These are phyloP conservation scores for Polymixis lichenea DNA, from an alignment of 2,888 invertebrate genomes.

Conservation along the genomic window DNA sequence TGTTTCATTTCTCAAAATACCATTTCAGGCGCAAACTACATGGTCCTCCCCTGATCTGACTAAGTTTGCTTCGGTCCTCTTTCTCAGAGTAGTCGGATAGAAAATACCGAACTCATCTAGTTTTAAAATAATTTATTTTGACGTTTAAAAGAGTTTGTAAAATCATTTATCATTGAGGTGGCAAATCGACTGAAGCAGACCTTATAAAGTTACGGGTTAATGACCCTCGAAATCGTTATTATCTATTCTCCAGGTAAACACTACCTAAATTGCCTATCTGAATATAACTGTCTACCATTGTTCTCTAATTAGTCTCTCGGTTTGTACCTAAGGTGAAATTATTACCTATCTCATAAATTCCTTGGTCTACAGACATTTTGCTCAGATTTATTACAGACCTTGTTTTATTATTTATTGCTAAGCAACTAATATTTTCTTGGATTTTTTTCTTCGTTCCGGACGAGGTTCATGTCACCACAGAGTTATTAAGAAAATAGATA, in stretches of 20 bases:
- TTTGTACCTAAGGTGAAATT: conserved; percentile 38
- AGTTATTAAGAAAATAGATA: background rate
- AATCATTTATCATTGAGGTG: too few species aligned
- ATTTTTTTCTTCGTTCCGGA: conserved; percentile 21
- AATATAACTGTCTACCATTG: background rate
- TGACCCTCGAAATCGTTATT: background rate
- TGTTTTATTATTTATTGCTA: conserved; percentile 60
- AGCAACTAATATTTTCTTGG: conserved; percentile 45
- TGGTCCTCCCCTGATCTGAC: too few species aligned
- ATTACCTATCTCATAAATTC: conserved; percentile 61
- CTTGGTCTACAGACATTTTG: conserved; percentile 38
- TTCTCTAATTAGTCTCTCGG: conserved; percentile 35
- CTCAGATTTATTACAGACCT: conserved; percentile 55
- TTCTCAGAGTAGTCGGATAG: too few species aligned
- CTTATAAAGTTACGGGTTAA: background rate
- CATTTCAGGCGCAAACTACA: background rate
- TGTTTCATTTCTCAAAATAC: background rate
- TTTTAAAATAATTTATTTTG: background rate
- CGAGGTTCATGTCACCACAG: conserved; percentile 4
- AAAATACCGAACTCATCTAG: background rate
- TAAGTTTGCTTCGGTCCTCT: background rate
- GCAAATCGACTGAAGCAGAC: background rate
- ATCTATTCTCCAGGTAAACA: background rate
- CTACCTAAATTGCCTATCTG: background rate
- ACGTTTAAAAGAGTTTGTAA: background rate